Evolutionary conservation across 2,888 invertebrate species (phyloP).

Genomic region (Cantharis rufa): DNA sequence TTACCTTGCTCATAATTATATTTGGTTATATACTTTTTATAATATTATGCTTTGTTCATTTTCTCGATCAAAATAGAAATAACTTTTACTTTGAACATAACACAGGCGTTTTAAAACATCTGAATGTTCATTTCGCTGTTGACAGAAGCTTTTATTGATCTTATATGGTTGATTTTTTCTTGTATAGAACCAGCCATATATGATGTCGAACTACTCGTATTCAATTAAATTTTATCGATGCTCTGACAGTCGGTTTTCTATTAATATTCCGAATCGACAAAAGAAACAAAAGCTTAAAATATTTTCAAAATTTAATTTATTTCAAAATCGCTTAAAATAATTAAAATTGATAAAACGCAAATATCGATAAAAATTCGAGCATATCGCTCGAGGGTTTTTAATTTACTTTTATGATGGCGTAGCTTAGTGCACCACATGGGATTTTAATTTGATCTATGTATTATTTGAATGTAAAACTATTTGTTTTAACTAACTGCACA

Average conservation of each 20-base stretch:
- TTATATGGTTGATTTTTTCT: not conserved
- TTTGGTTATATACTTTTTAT: not conserved
- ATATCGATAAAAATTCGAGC: not conserved
- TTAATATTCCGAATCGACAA: not conserved
- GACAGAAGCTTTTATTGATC: not conserved
- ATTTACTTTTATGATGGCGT: not conserved
- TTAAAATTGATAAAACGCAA: not conserved
- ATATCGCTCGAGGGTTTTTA: not conserved
- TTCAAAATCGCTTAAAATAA: not conserved
- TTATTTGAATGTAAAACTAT: not conserved
- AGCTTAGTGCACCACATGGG: not conserved
- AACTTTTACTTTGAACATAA: not conserved
- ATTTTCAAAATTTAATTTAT: not conserved
- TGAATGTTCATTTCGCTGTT: not conserved
- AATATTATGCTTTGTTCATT: not conserved
- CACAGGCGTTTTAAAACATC: not conserved
- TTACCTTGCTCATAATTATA: not conserved
- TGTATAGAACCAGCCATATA: not conserved
- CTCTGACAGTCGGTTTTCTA: not conserved
- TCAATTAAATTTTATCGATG: conserved; percentile 1
- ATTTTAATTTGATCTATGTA: not conserved
- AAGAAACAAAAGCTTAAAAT: not conserved
- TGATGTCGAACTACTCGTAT: not conserved
- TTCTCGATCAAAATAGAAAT: not conserved
- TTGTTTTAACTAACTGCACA: not conserved